These are phyloP conservation scores for Myotis findleyi DNA, from an alignment of 2,797 vertebrate species.

Conservation along the genomic window DNA sequence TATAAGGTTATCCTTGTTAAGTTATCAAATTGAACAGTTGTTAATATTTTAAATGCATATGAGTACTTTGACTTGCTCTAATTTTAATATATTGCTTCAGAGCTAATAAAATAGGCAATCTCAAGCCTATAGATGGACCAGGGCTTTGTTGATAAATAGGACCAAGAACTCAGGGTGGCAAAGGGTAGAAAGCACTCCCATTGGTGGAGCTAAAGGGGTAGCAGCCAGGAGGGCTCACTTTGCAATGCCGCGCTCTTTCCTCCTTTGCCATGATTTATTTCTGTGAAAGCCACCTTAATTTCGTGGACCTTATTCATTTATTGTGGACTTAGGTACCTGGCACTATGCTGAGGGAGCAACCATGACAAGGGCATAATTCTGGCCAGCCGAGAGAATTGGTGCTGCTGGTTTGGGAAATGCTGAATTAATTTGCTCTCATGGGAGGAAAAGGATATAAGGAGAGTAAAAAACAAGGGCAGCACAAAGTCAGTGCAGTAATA, in stretches of 20 bases:
- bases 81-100: slow-evolving; percentile 30
- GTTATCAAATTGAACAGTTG: neutral
- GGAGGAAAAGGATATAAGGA: neutral
- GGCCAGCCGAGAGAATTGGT: neutral
- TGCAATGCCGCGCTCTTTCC: neutral
- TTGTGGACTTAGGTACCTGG: neutral
- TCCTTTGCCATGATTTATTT: neutral
- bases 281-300: neutral
- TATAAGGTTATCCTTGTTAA: neutral
- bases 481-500: neutral
- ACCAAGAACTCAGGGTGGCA: neutral
- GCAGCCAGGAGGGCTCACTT: neutral
- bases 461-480: neutral
- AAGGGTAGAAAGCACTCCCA: neutral
- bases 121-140: neutral
- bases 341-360: neutral
- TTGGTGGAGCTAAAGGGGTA: neutral
- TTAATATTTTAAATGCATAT: slow-evolving; percentile 44
- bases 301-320: neutral
- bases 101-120: neutral
- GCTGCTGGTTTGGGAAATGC: neutral
- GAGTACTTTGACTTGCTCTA: neutral
- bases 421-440: neutral
- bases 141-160: neutral
- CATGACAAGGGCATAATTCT: neutral